Percentiles rank a stretch among this genome's conserved stretches.
These are phyloP conservation scores for Geotria australis DNA, from an alignment of 2,797 vertebrate genomes.

Conservation along the genomic window DNA sequence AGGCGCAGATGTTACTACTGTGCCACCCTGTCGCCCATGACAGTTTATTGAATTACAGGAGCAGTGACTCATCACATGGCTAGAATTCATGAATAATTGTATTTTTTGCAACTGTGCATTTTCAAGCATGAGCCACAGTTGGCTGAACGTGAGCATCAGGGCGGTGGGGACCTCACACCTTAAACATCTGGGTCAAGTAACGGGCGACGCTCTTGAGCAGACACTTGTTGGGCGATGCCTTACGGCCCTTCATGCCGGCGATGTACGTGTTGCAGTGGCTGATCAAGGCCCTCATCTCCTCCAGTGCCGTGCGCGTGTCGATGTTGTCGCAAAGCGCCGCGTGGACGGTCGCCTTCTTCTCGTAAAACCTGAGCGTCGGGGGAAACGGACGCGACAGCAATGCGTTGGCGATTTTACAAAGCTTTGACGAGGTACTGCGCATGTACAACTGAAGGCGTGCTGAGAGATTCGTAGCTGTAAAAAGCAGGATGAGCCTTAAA, in stretches of 20 bases:
- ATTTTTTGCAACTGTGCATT: no score
- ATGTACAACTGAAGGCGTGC: no score
- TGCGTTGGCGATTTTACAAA: background rate
- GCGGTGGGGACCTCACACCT: constrained; percentile 15
- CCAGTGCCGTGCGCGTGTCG: constrained; percentile 50
- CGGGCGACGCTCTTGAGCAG: constrained; percentile 29
- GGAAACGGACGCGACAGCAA: background rate
- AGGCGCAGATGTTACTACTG: no score
- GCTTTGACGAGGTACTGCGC: no score
- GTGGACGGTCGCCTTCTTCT: constrained; percentile 38
- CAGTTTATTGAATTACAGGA: no score
- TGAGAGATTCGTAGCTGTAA: no score
- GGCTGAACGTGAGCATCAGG: no score
- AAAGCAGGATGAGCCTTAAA: no score
- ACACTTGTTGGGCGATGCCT: constrained; percentile 31
- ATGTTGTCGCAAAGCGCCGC: constrained; percentile 64
- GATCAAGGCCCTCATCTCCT: constrained; percentile 60
- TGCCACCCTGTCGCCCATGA: no score
- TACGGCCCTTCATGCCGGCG: constrained; percentile 30
- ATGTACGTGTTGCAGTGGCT: constrained; percentile 60
- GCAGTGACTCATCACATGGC: no score
- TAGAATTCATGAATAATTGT: no score
- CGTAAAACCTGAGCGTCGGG: constrained; percentile 23
- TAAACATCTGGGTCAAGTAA: constrained; percentile 57
- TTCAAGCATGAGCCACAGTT: no score